Evolutionary conservation across 2,113 vertebrate genomes (phyloP).

Genomic region (Ursus arctos): DNA sequence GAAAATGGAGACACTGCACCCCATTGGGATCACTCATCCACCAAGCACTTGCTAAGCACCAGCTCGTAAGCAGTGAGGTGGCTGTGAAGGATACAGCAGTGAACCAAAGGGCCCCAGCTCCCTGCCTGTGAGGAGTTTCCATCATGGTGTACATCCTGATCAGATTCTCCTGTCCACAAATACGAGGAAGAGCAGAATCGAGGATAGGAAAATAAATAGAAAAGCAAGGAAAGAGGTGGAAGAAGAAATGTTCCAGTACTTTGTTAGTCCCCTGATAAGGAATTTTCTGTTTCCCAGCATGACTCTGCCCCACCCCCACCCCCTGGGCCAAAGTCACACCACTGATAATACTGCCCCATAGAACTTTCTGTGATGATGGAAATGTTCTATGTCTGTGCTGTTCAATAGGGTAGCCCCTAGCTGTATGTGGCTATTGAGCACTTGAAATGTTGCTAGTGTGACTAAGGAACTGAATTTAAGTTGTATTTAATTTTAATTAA

Average conservation of each 20-base stretch:
- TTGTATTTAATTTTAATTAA: slow-evolving; percentile 35
- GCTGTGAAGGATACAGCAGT: not conserved
- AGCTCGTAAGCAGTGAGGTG: not conserved
- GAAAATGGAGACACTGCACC: not conserved
- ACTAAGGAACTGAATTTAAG: slow-evolving; percentile 4
- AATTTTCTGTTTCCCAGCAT: slow-evolving; percentile 1
- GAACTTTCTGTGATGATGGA: not conserved
- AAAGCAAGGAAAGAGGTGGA: slow-evolving; percentile 38
- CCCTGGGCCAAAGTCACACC: not conserved
- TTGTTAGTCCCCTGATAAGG: not conserved
- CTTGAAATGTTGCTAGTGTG: slow-evolving; percentile 4
- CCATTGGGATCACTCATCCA: not conserved
- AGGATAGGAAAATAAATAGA: slow-evolving; percentile 48
- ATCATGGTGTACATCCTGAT: not conserved
- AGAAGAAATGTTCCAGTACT: slow-evolving; percentile 40
- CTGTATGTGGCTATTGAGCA: not conserved
- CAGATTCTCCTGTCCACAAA: not conserved
- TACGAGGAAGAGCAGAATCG: not conserved
- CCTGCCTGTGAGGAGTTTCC: not conserved
- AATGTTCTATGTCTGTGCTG: not conserved
- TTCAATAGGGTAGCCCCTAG: not conserved
- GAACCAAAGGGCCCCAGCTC: not conserved
- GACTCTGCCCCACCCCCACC: not conserved
- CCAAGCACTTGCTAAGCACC: not conserved
- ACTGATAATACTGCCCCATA: not conserved